Evolutionary conservation across 2,888 invertebrate genomes (phyloP), one percentile per base, ranked within the genome.

Genomic region (Stramonita haemastoma): DNA sequence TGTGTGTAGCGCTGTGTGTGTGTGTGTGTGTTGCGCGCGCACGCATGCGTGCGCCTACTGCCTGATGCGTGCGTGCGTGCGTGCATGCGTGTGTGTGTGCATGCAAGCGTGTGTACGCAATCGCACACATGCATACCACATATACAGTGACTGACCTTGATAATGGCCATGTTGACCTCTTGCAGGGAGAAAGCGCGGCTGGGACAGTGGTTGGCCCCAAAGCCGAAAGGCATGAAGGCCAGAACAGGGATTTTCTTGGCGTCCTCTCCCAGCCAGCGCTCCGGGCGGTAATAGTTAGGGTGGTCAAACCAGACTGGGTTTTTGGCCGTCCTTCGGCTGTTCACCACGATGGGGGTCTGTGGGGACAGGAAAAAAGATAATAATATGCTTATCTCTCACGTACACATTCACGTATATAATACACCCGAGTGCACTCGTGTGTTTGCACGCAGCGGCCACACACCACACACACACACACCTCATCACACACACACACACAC

Each of bases 141-240:
- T n/a, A n/a, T n/a, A n/a, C n/a, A 17, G 34, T 19, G 5, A 34
- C 86, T 70, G 19, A 86, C 86, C 36, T 86, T 84, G 84, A 84
- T 57, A 19, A 84, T 15, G 29, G 84, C 84, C n/a, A 84, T n/a
- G 56, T 84, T 56, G 57, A 84, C 5, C 29, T 84, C 57, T 57
- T 84, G 56, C 57, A 84, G 11, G 84, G 57, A 26, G 84, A 84
- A 84, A 57, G n/a, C 36, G 1, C 57, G 26, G 84, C 29, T n/a
- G 36, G 57, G 84, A 29, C 56, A 84, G 56, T 29, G 57, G 84
- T 57, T 84, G 57, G 56, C 15, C 6, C 29, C 57, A 17, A 84
- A 84, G 57, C 84, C 84, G 57, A 84, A 84, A 29, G 84, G 84
- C 84, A 84, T 57, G 84, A 57, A 84, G n/a, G 84, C 84, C 32